Evolutionary conservation across 2,113 vertebrate genomes (phyloP).

Genomic region (Alosa alosa): DNA sequence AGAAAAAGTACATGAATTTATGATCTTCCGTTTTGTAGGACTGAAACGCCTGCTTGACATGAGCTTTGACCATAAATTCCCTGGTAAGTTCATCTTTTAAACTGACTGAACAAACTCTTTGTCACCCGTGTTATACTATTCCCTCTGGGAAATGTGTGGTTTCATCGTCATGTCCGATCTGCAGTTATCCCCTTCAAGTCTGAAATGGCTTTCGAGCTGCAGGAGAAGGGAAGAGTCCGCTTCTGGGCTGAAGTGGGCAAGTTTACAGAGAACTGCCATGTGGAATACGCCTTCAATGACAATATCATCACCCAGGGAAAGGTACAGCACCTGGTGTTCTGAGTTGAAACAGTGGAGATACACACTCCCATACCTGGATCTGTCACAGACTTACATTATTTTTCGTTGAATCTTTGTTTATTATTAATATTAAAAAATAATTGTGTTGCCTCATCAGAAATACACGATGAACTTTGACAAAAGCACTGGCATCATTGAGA

Average conservation of each 20-base stretch:
- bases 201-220: slow-evolving; percentile 88
- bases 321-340: slow-evolving; percentile 61
- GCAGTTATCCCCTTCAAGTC: slow-evolving; percentile 85
- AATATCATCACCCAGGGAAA: slow-evolving; percentile 83
- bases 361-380: not conserved
- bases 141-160: not conserved
- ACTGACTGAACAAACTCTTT: not conserved
- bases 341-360: not conserved
- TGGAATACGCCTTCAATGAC: slow-evolving; percentile 90
- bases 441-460: slow-evolving; percentile 74
- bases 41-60: slow-evolving; percentile 88
- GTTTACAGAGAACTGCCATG: slow-evolving; percentile 80
- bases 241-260: slow-evolving; percentile 95
- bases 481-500: slow-evolving; percentile 86
- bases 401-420: not conserved
- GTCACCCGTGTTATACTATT: too few relatives aligned
- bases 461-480: slow-evolving; percentile 90
- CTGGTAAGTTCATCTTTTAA: slow-evolving; percentile 75
- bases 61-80: slow-evolving; percentile 91
- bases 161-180: slow-evolving; percentile 21
- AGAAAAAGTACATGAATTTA: not conserved
- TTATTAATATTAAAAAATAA: too few relatives aligned
- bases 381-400: not conserved
- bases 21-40: slow-evolving; percentile 68
- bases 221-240: slow-evolving; percentile 93